Base-by-base conservation (phyloP, 2,888 invertebrate species). In the Selenia dentaria region DNA sequence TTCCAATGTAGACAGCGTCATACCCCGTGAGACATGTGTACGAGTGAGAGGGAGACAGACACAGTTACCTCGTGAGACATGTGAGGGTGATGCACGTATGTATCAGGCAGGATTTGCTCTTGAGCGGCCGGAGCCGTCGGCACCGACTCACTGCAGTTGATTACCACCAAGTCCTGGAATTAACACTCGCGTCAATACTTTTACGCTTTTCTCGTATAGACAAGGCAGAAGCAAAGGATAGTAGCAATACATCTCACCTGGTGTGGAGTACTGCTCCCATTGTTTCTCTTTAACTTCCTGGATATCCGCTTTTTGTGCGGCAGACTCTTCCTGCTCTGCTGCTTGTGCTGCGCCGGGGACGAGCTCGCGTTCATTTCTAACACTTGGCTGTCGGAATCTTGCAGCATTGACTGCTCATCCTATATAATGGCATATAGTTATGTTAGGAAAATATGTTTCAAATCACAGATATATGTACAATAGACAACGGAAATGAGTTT, bases 241-340 rank as follows among this genome's bases (percentile, higher is more conserved):
- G n/a, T n/a, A n/a, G n/a, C n/a, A n/a, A n/a, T n/a, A n/a, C n/a
- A n/a, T n/a, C n/a, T n/a, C 9, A 85, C 86, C 76, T 88, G 88
- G 20, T 89, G 88, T 1, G 87, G 88, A 0, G 86, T 86, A 34
- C 67, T 67, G 39, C 58, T 71, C 1, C 82, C 86, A 1, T 73
- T 74, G 35, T 74, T 82, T 41, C 85, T 65, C 58, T 77, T 83
- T 11, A 96, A 82, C 64, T 96, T 96, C 43, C 94, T 91, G 0
- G 96, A 95, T 57, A 97, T 96, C 44, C 97, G 91, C 74, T 97
- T 97, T 76, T 97, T 97, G 73, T 97, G 97, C 0, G 97, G 97
- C 44, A 97, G 80, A 54, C 95, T 95, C 75, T 95, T 94, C 57
- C 94, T 94, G 41, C 67, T 88, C 11, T 80, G 85, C 33, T 77